These are phyloP conservation scores for Peromyscus leucopus DNA, from an alignment of 2,113 vertebrate genomes.

Conservation along the genomic window DNA sequence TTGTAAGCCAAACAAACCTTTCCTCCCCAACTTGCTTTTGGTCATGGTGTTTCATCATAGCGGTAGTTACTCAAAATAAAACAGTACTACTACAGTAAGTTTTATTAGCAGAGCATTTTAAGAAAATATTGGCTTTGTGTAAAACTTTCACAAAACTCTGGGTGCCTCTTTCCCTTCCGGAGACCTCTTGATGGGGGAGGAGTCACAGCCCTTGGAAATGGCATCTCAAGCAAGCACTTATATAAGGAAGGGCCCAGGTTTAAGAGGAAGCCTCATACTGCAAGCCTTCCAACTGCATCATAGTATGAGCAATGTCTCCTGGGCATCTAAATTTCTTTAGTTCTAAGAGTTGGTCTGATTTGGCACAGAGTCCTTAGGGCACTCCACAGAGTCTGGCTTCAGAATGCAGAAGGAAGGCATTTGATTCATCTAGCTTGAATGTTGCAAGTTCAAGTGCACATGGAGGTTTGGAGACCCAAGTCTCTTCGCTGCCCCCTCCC, in stretches of 20 bases:
- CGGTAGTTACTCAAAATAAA: not conserved
- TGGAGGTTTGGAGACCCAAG: not conserved
- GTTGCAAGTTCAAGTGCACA: not conserved
- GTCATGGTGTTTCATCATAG: not conserved
- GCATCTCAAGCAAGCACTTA: not conserved
- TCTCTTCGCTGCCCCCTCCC: not conserved
- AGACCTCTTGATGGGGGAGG: slow-evolving; percentile 20
- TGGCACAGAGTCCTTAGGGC: not conserved
- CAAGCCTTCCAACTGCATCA: not conserved
- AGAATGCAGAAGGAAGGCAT: not conserved
- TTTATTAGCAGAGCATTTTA: not conserved
- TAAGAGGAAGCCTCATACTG: not conserved
- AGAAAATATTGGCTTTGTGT: not conserved
- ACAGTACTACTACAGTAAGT: not conserved
- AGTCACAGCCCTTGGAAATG: not conserved
- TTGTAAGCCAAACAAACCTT: not conserved
- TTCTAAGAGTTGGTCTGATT: not conserved
- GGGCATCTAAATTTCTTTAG: slow-evolving; percentile 46
- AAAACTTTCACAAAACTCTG: slow-evolving; percentile 6
- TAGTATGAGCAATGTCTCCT: not conserved
- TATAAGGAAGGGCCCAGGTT: not conserved
- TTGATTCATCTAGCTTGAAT: not conserved
- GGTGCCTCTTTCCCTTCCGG: slow-evolving; percentile 39
- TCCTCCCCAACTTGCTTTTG: not conserved
- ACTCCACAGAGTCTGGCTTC: not conserved